phyloP scores from a whole-genome alignment of 1,140 invertebrate genomes.

The Diachasmimorpha longicaudata region DNA sequence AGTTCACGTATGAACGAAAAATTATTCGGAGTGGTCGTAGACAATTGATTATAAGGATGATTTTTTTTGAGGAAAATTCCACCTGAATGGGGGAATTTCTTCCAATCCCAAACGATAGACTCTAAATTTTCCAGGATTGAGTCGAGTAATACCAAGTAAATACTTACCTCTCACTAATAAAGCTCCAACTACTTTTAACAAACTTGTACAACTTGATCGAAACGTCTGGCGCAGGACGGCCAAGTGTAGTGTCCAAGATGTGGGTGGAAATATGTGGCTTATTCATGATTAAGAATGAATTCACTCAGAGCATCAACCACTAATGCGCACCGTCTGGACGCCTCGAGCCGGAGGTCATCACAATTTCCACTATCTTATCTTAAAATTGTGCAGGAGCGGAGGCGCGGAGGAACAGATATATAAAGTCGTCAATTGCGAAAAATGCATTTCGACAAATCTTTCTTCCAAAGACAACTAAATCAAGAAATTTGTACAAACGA shows the following conservation, averaged over 20 bases:
- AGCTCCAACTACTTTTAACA: conserved; percentile 62
- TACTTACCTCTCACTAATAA: conserved; percentile 60
- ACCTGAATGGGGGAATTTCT: too few species aligned
- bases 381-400: background rate
- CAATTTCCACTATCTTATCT: background rate
- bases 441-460: background rate
- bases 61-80: too few species aligned
- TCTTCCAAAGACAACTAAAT: background rate
- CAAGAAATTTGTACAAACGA: background rate
- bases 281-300: background rate
- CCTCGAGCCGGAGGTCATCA: background rate
- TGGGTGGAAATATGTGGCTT: conserved; percentile 61
- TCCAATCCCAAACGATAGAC: too few species aligned
- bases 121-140: too few species aligned
- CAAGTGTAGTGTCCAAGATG: conserved; percentile 68
- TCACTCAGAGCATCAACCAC: too few species aligned
- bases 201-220: conserved; percentile 67
- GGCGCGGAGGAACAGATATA: background rate
- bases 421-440: too few species aligned
- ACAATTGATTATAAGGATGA: too few species aligned
- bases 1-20: too few species aligned
- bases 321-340: background rate
- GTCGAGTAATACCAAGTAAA: too few species aligned
- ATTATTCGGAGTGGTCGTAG: too few species aligned
- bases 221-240: conserved; percentile 63